phyloP scores from a whole-genome alignment of 1,140 invertebrate genomes.

The Leguminivora glycinivorella region DNA sequence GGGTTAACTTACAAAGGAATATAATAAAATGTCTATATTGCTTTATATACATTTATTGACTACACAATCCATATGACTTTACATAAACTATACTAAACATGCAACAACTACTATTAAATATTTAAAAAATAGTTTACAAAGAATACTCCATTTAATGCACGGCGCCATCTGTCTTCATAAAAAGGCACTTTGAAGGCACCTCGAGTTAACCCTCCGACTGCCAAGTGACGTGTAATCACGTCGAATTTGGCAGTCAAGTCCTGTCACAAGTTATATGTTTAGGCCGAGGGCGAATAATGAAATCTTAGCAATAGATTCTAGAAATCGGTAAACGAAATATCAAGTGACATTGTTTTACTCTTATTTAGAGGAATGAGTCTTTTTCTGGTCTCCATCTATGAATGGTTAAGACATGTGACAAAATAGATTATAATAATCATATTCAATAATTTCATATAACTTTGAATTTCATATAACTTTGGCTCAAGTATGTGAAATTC shows the following conservation, averaged over 20 bases:
- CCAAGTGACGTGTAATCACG: not conserved
- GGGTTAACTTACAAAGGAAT: too few relatives aligned
- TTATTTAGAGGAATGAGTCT: not conserved
- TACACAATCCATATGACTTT: slow-evolving; percentile 47
- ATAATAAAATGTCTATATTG: not conserved
- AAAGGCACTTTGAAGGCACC: slow-evolving; percentile 49
- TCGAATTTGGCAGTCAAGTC: not conserved
- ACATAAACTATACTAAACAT: slow-evolving; percentile 37
- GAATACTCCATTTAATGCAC: slow-evolving; percentile 57
- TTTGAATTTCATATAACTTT: slow-evolving; percentile 24
- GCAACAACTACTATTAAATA: slow-evolving; percentile 22
- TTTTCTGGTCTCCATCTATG: not conserved
- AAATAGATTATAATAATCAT: not conserved
- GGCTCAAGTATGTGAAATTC: not conserved
- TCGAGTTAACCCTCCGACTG: not conserved
- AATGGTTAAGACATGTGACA: not conserved
- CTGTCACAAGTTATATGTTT: not conserved
- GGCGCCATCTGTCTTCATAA: slow-evolving; percentile 35
- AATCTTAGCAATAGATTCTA: too few relatives aligned
- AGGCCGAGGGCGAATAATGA: not conserved
- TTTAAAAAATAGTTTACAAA: slow-evolving; percentile 39
- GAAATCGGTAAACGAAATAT: not conserved
- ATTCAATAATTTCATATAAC: slow-evolving; percentile 3
- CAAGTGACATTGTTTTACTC: not conserved
- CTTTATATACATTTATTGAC: slow-evolving; percentile 53